Evolutionary conservation across 2,888 invertebrate species (phyloP).

Genomic region (Pheosia gnoma): DNA sequence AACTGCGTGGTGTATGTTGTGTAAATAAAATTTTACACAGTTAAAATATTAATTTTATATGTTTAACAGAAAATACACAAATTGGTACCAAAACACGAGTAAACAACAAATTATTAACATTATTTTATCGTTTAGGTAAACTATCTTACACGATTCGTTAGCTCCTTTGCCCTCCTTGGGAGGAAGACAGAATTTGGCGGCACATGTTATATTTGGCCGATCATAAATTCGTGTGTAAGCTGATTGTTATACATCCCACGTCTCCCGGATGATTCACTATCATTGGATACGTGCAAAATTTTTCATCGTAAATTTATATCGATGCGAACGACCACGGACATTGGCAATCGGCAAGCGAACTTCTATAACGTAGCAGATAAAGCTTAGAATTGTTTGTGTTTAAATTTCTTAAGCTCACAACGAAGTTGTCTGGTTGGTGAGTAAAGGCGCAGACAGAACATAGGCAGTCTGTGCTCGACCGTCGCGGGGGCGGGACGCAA

Average conservation of each 20-base stretch:
- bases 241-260: slow-evolving; percentile 41
- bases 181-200: slow-evolving; percentile 7
- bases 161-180: too few relatives aligned
- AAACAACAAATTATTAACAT: too few relatives aligned
- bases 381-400: slow-evolving; percentile 42
- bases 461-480: slow-evolving; percentile 57
- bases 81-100: too few relatives aligned
- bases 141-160: too few relatives aligned
- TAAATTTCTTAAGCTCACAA: slow-evolving; percentile 37
- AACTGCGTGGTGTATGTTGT: too few relatives aligned
- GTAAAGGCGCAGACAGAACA: slow-evolving; percentile 37
- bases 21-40: too few relatives aligned
- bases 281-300: slow-evolving; percentile 44
- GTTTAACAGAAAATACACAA: too few relatives aligned
- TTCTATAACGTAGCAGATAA: slow-evolving; percentile 32
- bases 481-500: slow-evolving; percentile 44
- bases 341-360: slow-evolving; percentile 12
- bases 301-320: slow-evolving; percentile 36
- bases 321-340: slow-evolving; percentile 11
- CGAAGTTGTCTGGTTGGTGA: slow-evolving; percentile 37
- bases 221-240: slow-evolving; percentile 28
- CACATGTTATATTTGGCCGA: slow-evolving; percentile 34
- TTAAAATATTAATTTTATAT: too few relatives aligned
- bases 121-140: too few relatives aligned
- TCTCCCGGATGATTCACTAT: slow-evolving; percentile 41